Conservation (phyloP, 1,140 invertebrate genomes). For the Tetragnatha versicolor region DNA sequence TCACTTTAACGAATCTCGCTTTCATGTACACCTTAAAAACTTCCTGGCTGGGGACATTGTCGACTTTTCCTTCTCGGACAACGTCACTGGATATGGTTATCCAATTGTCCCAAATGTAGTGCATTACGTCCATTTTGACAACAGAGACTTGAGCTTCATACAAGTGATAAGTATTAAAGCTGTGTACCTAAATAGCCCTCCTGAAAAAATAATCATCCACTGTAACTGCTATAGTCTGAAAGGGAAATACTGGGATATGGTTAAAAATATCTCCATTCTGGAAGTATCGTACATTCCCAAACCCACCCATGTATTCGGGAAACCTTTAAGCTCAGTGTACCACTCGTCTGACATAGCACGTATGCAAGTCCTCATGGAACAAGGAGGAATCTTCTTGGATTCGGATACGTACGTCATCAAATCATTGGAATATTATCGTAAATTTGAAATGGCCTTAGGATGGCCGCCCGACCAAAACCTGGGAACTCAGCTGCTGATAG, state of each 20-base stretch:
- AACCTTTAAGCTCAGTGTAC: conserved; percentile 60
- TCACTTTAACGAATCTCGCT: not conserved
- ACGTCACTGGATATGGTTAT: conserved; percentile 56
- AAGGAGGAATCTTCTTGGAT: conserved; percentile 65
- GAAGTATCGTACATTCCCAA: conserved; percentile 49
- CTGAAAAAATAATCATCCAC: conserved; percentile 60
- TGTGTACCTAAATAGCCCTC: conserved; percentile 58
- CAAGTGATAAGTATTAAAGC: conserved; percentile 60
- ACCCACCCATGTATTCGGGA: conserved; percentile 59
- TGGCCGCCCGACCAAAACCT: conserved; percentile 60
- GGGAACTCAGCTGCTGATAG: conserved; percentile 60
- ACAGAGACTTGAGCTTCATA: conserved; percentile 57
- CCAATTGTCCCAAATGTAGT: conserved; percentile 60
- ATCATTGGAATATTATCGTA: conserved; percentile 62
- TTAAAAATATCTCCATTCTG: conserved; percentile 46
- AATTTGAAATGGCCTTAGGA: conserved; percentile 64
- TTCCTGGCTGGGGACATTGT: conserved; percentile 30
- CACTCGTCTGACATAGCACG: conserved; percentile 64
- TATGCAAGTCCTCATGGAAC: conserved; percentile 61
- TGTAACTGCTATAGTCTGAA: conserved; percentile 58
- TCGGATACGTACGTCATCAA: conserved; percentile 63
- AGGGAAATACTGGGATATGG: conserved; percentile 58
- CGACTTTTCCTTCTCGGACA: conserved; percentile 50
- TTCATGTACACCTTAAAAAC: conserved; percentile 11
- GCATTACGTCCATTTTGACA: conserved; percentile 59